Conservation (phyloP, 2,888 invertebrate genomes). For the Dascillus cervinus region DNA sequence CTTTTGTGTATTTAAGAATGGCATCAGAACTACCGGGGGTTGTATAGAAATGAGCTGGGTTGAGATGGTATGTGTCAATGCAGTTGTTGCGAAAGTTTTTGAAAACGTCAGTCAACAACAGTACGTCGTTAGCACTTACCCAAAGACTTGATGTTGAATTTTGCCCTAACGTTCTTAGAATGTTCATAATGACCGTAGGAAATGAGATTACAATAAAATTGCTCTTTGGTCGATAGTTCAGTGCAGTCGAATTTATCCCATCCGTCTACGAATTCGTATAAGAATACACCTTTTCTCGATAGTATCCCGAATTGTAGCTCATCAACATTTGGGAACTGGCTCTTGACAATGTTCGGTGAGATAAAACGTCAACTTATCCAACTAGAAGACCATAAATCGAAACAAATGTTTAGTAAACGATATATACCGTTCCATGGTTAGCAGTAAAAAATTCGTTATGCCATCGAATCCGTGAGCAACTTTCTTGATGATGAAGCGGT, state of each 20-base stretch:
- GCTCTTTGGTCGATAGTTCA: slow-evolving; percentile 18
- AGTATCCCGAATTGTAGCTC: no score
- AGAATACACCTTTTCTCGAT: slow-evolving; percentile 24
- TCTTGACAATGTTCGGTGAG: no score
- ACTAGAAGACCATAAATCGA: slow-evolving; percentile 19
- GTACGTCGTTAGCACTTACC: slow-evolving; percentile 30
- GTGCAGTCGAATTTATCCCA: slow-evolving; percentile 15
- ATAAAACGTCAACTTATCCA: no score
- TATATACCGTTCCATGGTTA: slow-evolving; percentile 22
- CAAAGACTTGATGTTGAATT: slow-evolving; percentile 26
- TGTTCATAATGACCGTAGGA: slow-evolving; percentile 26
- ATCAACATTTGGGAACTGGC: no score
- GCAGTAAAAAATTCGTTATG: slow-evolving; percentile 14
- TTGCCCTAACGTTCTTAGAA: slow-evolving; percentile 29
- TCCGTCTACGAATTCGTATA: slow-evolving; percentile 23
- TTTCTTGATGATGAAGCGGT: slow-evolving; percentile 22
- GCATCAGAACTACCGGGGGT: slow-evolving; percentile 31
- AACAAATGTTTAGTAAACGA: slow-evolving; percentile 21
- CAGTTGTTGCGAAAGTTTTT: slow-evolving; percentile 28
- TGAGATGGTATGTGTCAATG: slow-evolving; percentile 20
- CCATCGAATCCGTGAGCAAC: slow-evolving; percentile 18
- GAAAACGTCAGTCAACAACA: slow-evolving; percentile 28
- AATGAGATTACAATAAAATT: slow-evolving; percentile 23
- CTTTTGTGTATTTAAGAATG: slow-evolving; percentile 29
- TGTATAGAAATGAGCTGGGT: slow-evolving; percentile 31